A percentile compares a stretch with the other conserved stretches of the same genome.
These are phyloP conservation scores for Oryzias javanicus DNA, from an alignment of 2,113 vertebrate genomes.

Conservation along the genomic window DNA sequence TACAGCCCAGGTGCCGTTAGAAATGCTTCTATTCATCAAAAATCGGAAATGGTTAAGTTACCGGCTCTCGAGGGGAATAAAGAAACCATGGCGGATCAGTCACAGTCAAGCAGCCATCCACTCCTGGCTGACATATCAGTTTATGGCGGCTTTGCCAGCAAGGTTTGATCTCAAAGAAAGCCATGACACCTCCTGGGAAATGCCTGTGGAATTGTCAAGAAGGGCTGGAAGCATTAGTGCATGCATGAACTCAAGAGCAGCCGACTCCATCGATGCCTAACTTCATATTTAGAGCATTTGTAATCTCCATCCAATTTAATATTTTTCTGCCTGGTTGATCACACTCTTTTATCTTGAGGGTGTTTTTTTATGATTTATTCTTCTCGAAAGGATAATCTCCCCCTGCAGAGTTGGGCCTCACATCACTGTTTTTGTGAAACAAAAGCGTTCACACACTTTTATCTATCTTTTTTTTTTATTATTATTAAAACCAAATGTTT, in stretches of 20 bases:
- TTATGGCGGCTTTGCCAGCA: slow-evolving; percentile 54
- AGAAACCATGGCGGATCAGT: slow-evolving; percentile 62
- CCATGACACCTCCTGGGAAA: slow-evolving; percentile 55
- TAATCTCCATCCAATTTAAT: slow-evolving; percentile 54
- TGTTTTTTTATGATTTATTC: slow-evolving; percentile 32
- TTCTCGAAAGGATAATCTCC: slow-evolving; percentile 60
- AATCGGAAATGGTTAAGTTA: slow-evolving; percentile 35
- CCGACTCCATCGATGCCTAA: slow-evolving; percentile 23
- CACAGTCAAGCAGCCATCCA: slow-evolving; percentile 50
- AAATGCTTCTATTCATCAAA: slow-evolving; percentile 47
- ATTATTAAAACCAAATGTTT: slow-evolving; percentile 13
- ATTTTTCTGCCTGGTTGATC: slow-evolving; percentile 60
- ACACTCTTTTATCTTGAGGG: slow-evolving; percentile 47
- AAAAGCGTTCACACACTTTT: slow-evolving; percentile 36
- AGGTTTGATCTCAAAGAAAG: slow-evolving; percentile 56
- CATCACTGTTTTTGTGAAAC: slow-evolving; percentile 40
- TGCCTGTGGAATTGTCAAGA: slow-evolving; percentile 49
- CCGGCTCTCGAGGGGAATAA: slow-evolving; percentile 58
- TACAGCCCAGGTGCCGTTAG: slow-evolving; percentile 50
- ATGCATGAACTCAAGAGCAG: slow-evolving; percentile 36
- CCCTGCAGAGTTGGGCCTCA: slow-evolving; percentile 39
- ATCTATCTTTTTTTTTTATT: slow-evolving; percentile 13
- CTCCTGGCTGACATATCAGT: slow-evolving; percentile 59
- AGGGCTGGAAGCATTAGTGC: slow-evolving; percentile 20
- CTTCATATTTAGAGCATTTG: slow-evolving; percentile 49